Evolutionary conservation across 1,140 invertebrate genomes (phyloP), one percentile per base, ranked within the genome.

Genomic region (Eriosoma lanigerum): DNA sequence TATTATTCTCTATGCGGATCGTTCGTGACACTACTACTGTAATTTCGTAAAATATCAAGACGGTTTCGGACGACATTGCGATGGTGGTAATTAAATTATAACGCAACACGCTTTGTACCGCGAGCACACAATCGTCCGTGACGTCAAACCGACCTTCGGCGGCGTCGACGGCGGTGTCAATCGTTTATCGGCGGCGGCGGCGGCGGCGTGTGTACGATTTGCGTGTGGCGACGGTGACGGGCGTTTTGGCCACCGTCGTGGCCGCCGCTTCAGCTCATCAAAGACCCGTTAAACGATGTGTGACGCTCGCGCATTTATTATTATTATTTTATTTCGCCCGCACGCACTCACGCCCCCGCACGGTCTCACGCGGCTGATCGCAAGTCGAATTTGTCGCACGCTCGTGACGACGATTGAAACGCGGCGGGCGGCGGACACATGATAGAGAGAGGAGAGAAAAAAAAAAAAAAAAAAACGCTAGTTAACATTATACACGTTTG

Each of bases 251-350:
- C 10, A 58, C 21, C 54, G 54, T 1, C 58, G 26, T 19, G 32
- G 8, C 50, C 52, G 26, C 72, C 72, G 52, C 72, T 9, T 12
- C 56, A 13, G 24, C 56, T 78, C 75, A 46, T 78, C 75, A 78
- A 78, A 78, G 75, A 78, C 75, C 73, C 75, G 75, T 78, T 62
- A 78, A 78, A 78, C 75, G 75, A 78, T 38, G 75, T 78, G 75
- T 78, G 75, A 78, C 75, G 75, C 38, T n/a, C 6, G 38, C 32
- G 32, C 72, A 38, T 73, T 54, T 52, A n/a, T 75, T 73, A 19
- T 72, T 29, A 29, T 15, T 32, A 19, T 75, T 75, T 19, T 38
- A 19, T 73, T 73, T 68, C n/a, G 64, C 38, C 38, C 62, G 62
- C 12, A 12, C 56, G 60, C 26, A 12, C 62, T 29, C 62, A 38